Base-by-base conservation (phyloP, 2,113 vertebrate species). In the Malurus alboscapulatus region DNA sequence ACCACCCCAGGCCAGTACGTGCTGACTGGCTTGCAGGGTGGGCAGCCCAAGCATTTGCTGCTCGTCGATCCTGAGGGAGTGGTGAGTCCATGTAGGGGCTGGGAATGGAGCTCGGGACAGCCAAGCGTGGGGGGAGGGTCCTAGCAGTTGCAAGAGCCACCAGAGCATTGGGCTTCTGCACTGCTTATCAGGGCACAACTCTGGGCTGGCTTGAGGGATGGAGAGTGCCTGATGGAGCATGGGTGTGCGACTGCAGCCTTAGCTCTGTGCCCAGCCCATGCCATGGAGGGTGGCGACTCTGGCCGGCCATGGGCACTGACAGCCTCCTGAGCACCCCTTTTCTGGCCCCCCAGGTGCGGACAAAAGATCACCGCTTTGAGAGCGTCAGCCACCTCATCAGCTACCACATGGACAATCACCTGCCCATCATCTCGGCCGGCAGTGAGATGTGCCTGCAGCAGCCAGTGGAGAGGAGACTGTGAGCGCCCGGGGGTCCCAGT, bases 321-420 rank as follows among this genome's bases (percentile, higher is more conserved):
- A 21, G 42, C 48, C 17, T 53, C 26, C 40, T 5, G 15, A 84
- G 20, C 0, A 2, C 22, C n/a, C 18, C 7, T 40, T 44, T n/a
- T n/a, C 12, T 0, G 7, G 1, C 5, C 19, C 45, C 10, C 4
- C 84, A 99, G 99, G 99, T 99, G 17, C 97, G 99, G 84, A 99
- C 99, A 3, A 99, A 99, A 96, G 99, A 99, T 83, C 99, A 99
- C 66, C 98, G 99, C 59, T 99, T 99, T 7, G 99, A 99, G 94
- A 99, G 98, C 1, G 99, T 99, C 92, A 99, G 99, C 88, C 99
- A 99, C 97, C 98, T 99, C 95, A 99, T 99, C 97, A 99, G 99
- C 93, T 99, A 99, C 97, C 99, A 99, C 97, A 98, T 99, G 99
- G 99, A 99, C 98, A 99, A 99, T 98, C 98, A 98, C 86, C 97